Evolutionary conservation across 2,797 vertebrate species (phyloP), one percentile per base, ranked within the genome.

Genomic region (Chaunax sp.): DNA sequence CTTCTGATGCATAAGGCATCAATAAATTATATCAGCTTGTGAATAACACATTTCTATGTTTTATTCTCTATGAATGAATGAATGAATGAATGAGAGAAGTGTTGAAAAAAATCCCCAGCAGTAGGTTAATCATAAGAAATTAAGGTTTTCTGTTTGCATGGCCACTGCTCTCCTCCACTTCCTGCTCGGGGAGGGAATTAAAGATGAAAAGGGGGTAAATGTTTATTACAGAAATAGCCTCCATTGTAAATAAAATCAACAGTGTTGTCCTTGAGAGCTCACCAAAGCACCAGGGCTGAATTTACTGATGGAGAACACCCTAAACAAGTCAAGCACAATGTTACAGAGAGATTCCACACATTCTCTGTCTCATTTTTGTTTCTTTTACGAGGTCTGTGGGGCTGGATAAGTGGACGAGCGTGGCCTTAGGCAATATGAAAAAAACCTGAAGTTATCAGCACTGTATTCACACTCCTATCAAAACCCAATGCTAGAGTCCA

Each of bases 181-280:
- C 20, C 20, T 64, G 15, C 41, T 49, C 4, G 28, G 16, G 11
- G 5, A 33, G 22, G 14, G 30, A 69, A 62, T 47, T 22, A 50
- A 18, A 30, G 3, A 62, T 26, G 44, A 35, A 52, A 46, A 0
- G 8, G 63, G 58, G 45, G 35, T 51, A 58, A 46, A 11, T 37
- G 40, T 28, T 37, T 59, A 73, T 47, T 57, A 64, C 75, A 71
- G 33, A 35, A 35, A 35, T 2, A 50, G 38, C 15, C 38, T 23
- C 43, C 40, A 64, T 72, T 56, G 77, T 83, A 57, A 72, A n/a
- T 59, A 67, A 62, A 67, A 81, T 78, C 68, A 75, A 22, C 9
- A 43, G 53, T 75, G 38, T 51, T 65, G 44, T 67, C 20, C 40
- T 13, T 61, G 45, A 74, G 35, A 52, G 50, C 58, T 80, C 64